Base-by-base conservation (phyloP, 1,140 invertebrate species). In the Caerostris extrusa region DNA sequence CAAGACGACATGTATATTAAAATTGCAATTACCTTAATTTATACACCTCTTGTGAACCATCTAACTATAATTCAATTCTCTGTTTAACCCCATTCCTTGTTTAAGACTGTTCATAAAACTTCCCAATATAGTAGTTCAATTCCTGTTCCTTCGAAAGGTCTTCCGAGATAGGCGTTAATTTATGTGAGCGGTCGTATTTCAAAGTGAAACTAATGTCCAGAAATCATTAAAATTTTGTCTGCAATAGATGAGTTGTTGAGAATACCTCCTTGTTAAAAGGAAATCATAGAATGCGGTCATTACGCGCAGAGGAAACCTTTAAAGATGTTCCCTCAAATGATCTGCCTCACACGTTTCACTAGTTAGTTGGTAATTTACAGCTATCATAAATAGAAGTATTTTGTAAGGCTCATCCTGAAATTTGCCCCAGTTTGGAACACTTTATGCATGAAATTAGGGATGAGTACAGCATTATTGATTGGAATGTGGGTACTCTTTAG, bases 131-230 rank as follows among this genome's bases (percentile, higher is more conserved):
- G 8, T 50, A 77, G 8, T 77, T 77, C 71, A 53, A 50, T 7
- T 50, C 12, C 71, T 77, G 50, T 34, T 77, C 71, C 71, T 77
- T 50, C 34, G 50, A 77, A 77, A 77, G 34, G 0, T 8, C 50
- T 53, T 77, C 12, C 5, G 3, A 53, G 3, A 1, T 7, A 77
- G 3, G 19, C 34, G 34, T 77, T 77, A 77, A 77, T 77, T 77
- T 77, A 77, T 77, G 71, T 34, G 3, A 50, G 3, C 12, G 10
- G 50, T 34, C 34, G 12, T 77, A 77, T 77, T 77, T 77, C 71
- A 77, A 53, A 77, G 71, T 77, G 71, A 77, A 77, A 12, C 71
- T 77, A 77, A 77, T 77, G 53, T 7, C 71, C 71, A 34, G 19
- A 77, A 77, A 77, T 77, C 71, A 34, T 50, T 77, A 50, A 77